Conservation (phyloP, 2,113 vertebrate genomes). For the Corvus cornix region DNA sequence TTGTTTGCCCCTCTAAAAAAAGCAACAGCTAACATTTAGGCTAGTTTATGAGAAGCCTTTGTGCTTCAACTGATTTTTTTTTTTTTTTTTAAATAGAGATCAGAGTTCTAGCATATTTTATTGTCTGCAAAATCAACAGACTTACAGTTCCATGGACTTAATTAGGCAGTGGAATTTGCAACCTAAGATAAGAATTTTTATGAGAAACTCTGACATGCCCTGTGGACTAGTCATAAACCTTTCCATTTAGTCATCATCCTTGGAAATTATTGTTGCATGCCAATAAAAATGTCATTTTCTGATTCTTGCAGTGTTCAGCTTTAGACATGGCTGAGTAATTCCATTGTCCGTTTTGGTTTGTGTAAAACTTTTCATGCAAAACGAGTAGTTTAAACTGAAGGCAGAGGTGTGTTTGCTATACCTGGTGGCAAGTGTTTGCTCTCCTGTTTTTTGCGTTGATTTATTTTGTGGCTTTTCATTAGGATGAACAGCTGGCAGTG, state of each 20-base stretch:
- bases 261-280: slow-evolving; percentile 24
- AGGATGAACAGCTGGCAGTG: neutral
- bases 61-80: neutral
- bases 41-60: neutral
- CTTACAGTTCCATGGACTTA: slow-evolving; percentile 4
- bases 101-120: neutral
- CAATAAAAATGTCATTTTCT: slow-evolving; percentile 38
- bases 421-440: neutral
- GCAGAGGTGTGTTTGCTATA: neutral
- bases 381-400: neutral
- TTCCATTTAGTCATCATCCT: slow-evolving; percentile 37
- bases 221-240: slow-evolving; percentile 3
- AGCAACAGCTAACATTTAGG: neutral
- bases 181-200: slow-evolving; percentile 28
- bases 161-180: slow-evolving; percentile 59
- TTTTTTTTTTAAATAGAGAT: neutral
- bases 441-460: neutral
- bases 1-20: neutral
- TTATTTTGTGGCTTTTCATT: neutral
- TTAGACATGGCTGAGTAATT: neutral
- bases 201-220: slow-evolving; percentile 9
- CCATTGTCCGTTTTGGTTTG: neutral
- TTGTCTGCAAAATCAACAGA: neutral
- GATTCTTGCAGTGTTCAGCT: neutral
- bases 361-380: neutral